phyloP scores from a whole-genome alignment of 2,797 vertebrate genomes.

The Otus scops region DNA sequence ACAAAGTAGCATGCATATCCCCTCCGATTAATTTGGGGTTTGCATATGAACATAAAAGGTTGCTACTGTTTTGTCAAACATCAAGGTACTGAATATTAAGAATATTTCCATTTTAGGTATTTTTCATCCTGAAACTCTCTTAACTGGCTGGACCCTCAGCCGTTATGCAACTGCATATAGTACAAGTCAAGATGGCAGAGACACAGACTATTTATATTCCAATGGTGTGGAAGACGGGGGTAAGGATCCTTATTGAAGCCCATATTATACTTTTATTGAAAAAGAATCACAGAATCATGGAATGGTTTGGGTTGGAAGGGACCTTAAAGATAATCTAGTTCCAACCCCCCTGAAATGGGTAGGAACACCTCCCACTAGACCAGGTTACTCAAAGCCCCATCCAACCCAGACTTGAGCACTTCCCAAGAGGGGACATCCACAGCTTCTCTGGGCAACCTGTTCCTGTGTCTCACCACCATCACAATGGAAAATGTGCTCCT shows the following conservation, averaged over 20 bases:
- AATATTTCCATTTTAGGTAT: neutral
- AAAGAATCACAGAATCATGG: neutral
- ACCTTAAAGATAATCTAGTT: too few relatives aligned
- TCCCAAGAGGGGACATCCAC: too few relatives aligned
- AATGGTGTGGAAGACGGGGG: neutral
- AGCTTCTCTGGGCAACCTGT: too few relatives aligned
- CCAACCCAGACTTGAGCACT: too few relatives aligned
- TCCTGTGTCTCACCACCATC: neutral
- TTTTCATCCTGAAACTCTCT: neutral
- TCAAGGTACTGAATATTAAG: neutral
- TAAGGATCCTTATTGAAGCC: neutral
- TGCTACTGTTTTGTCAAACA: neutral
- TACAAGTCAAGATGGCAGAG: neutral
- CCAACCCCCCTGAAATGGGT: too few relatives aligned
- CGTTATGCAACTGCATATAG: neutral
- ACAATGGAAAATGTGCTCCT: too few relatives aligned
- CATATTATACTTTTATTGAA: neutral
- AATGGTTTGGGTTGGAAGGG: too few relatives aligned
- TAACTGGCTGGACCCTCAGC: neutral
- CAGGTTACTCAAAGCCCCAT: too few relatives aligned
- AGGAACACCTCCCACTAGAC: too few relatives aligned
- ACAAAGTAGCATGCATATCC: neutral
- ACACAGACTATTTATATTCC: neutral
- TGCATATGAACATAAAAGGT: neutral
- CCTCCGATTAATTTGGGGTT: neutral